Evolutionary conservation across 1,140 invertebrate genomes (phyloP), one percentile per base, ranked within the genome.

Genomic region (Zaprionus ghesquierei): DNA sequence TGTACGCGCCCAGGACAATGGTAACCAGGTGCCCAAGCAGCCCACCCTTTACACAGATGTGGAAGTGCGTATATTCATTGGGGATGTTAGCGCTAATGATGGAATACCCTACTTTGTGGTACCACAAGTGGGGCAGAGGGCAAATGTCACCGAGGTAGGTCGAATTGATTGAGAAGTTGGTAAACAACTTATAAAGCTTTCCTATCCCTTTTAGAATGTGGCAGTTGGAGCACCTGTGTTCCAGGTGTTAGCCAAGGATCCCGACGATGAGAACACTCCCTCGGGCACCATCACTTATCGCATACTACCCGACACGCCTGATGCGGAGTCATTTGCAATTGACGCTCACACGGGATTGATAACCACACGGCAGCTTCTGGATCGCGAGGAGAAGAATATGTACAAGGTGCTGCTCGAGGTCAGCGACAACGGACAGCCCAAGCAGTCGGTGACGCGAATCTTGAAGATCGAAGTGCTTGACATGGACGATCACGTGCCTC

Each of bases 11-110:
- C 94, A 95, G 69, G 96, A 97, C 91, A 93, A 94, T 56, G 96
- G 96, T 0, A 93, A 93, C 13, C 94, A 94, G 23, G 82, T 94
- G 25, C 79, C 86, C 15, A 92, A 92, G 55, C 91, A 91, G 25
- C 66, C 80, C 0, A 92, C 89, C 0, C 92, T 96, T 1, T 94
- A 92, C 55, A 93, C 94, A 0, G 95, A 96, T 50, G 94, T 95
- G 0, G 93, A 93, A 20, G 84, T 97, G 0, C 93, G 93, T 1
- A 81, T 97, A 1, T 96, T 95, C 71, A 95, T 97, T 23, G 96
- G 96, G 0, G 96, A 97, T 81, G 95, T 97, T 0, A 96, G 96
- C 41, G 95, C 95, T 61, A 97, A 97, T 82, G 96, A 97, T 89
- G 96, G 96, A 0, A 95, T 97, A 6, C 96, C 96, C 0, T 92